Evolutionary conservation across 1,140 invertebrate species (phyloP).

Genomic region (Anastatus disparis): DNA sequence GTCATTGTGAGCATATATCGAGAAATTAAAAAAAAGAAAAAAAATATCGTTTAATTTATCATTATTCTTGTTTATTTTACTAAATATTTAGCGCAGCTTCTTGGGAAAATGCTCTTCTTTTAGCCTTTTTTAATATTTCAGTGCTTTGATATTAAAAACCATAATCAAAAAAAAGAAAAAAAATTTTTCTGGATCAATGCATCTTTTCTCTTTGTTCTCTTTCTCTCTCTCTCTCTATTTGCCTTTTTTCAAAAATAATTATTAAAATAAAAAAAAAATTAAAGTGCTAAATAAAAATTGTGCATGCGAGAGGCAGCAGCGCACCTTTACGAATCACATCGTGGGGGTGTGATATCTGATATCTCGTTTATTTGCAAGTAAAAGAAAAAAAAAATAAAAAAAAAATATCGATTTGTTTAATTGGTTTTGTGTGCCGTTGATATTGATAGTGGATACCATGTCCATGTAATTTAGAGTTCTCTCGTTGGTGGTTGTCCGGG

Average conservation of each 20-base stretch:
- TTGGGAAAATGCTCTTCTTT: neutral
- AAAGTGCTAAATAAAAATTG: too few relatives aligned
- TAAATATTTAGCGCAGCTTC: neutral
- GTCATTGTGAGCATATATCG: too few relatives aligned
- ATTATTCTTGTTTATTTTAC: too few relatives aligned
- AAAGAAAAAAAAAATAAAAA: constrained; percentile 7
- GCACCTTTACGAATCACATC: too few relatives aligned
- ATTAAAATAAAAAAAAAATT: too few relatives aligned
- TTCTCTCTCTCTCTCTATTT: too few relatives aligned
- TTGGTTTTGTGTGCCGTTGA: constrained; percentile 20
- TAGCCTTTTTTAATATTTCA: neutral
- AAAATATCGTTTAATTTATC: too few relatives aligned
- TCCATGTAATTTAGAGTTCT: constrained; percentile 61
- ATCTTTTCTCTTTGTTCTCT: neutral
- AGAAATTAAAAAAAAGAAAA: too few relatives aligned
- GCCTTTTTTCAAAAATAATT: too few relatives aligned
- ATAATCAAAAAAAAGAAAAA: neutral
- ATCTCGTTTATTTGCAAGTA: constrained; percentile 6
- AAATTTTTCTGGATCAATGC: neutral
- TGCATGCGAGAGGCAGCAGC: too few relatives aligned
- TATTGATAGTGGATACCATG: too few relatives aligned
- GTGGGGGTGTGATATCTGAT: too few relatives aligned
- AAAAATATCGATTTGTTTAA: neutral
- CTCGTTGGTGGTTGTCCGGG: constrained; percentile 64
- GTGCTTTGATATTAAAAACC: neutral